phyloP scores from a whole-genome alignment of 2,888 invertebrate genomes.

The Drosophila kokeensis region DNA sequence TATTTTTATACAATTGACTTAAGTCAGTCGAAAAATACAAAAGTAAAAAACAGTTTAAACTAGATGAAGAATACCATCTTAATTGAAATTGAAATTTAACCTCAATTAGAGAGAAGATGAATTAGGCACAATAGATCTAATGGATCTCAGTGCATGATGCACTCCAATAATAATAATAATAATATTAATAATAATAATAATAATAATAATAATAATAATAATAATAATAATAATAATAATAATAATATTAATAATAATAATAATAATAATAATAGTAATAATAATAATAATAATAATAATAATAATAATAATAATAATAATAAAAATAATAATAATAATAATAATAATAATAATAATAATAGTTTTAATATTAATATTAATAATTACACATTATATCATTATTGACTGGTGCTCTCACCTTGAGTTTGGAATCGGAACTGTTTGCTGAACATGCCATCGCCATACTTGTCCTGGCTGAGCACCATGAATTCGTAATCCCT shows the following conservation, averaged over 20 bases:
- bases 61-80: too few species aligned
- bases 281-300: too few species aligned
- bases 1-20: neutral
- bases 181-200: neutral
- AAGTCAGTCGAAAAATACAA: neutral
- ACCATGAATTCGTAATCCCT: conserved; percentile 96
- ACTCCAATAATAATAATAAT: neutral
- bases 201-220: neutral
- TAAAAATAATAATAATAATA: neutral
- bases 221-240: neutral
- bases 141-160: too few species aligned
- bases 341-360: neutral
- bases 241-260: too few species aligned
- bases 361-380: neutral
- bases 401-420: conserved; percentile 78
- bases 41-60: too few species aligned
- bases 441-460: conserved; percentile 96
- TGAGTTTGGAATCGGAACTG: conserved; percentile 91
- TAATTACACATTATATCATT: neutral
- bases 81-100: neutral
- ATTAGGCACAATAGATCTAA: too few species aligned
- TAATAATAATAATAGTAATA: too few species aligned
- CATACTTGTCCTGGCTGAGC: conserved; percentile 93
- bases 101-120: too few species aligned
- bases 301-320: neutral